phyloP scores from a whole-genome alignment of 2,797 vertebrate genomes.

The Enteromius treurensis region DNA sequence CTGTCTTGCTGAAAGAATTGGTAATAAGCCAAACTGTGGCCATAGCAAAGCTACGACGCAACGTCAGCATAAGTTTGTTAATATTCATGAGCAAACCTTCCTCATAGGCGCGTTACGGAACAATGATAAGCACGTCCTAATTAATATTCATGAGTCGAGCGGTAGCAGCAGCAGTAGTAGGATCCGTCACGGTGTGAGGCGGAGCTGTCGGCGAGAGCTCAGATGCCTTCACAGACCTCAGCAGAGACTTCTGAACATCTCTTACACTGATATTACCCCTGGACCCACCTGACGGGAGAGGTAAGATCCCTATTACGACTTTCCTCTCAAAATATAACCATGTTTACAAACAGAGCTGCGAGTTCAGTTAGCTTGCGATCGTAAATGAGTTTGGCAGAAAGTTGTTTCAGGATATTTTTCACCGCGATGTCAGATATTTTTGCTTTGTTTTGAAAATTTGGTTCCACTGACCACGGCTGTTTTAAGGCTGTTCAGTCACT shows the following conservation, averaged over 20 bases:
- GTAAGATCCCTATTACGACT: background rate
- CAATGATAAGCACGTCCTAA: background rate
- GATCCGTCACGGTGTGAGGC: slow-evolving; percentile 17
- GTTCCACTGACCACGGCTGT: background rate
- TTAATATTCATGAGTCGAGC: slow-evolving; percentile 36
- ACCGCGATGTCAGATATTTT: background rate
- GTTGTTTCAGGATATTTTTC: background rate
- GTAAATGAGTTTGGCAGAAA: slow-evolving; percentile 6
- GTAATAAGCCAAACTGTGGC: background rate
- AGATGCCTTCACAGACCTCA: background rate
- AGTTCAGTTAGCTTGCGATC: background rate
- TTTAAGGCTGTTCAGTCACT: background rate
- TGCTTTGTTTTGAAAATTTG: background rate
- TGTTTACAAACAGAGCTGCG: background rate
- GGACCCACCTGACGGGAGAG: background rate
- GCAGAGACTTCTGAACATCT: background rate
- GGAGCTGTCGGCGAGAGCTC: slow-evolving; percentile 4
- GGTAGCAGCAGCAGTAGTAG: background rate
- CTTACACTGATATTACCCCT: background rate
- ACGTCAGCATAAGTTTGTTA: background rate
- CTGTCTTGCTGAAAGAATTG: no score
- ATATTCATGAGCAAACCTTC: background rate
- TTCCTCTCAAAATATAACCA: background rate
- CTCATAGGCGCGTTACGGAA: background rate
- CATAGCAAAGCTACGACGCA: background rate